phyloP scores from a whole-genome alignment of 2,113 vertebrate species.

The Sitta europaea region DNA sequence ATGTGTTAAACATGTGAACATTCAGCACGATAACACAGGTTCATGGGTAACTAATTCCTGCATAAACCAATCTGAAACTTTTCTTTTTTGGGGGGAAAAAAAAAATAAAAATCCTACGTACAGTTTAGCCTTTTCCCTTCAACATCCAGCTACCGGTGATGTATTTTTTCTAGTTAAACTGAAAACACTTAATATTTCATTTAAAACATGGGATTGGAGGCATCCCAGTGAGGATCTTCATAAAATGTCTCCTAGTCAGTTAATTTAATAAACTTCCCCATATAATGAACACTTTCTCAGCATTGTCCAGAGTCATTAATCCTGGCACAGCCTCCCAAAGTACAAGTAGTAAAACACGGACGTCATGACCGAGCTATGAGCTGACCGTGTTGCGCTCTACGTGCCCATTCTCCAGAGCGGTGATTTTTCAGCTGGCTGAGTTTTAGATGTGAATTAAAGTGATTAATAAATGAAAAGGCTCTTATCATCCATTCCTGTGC shows the following conservation, averaged over 20 bases:
- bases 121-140: not conserved
- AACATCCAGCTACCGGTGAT: not conserved
- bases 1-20: not conserved
- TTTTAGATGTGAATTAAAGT: not conserved
- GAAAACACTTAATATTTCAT: not conserved
- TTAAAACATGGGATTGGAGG: not conserved
- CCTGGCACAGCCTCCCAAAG: not conserved
- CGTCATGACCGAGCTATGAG: not conserved
- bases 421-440: slow-evolving; percentile 17
- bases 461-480: slow-evolving; percentile 25
- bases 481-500: not conserved
- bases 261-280: not conserved
- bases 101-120: not conserved
- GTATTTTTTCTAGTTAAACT: not conserved
- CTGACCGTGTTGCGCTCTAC: not conserved
- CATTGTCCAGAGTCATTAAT: not conserved
- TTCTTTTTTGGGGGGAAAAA: not conserved
- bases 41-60: not conserved
- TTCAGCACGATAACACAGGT: not conserved
- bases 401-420: not conserved
- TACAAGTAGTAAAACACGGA: not conserved
- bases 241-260: not conserved
- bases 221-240: not conserved
- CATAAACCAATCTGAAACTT: not conserved
- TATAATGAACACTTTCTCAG: not conserved